phyloP scores from a whole-genome alignment of 30 jellyfish, hydroid and myxozoan species.

The Pseudorhiza aurosa region DNA sequence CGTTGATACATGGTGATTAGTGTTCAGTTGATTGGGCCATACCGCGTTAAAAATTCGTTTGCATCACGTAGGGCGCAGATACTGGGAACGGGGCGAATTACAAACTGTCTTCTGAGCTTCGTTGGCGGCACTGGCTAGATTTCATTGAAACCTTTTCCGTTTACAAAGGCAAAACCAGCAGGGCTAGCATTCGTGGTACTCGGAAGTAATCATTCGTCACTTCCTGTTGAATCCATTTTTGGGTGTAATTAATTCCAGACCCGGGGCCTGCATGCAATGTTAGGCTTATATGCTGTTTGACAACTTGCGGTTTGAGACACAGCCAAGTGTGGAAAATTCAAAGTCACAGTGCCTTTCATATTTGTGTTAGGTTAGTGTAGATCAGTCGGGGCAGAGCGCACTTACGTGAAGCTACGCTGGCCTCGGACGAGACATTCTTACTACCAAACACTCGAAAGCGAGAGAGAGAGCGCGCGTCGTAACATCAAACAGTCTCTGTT shows the following conservation, averaged over 20 bases:
- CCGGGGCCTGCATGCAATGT: conserved; percentile 76
- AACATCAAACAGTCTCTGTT: not conserved
- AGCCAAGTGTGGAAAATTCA: conserved; percentile 82
- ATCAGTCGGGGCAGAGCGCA: conserved; percentile 83
- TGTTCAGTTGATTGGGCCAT: too few relatives aligned
- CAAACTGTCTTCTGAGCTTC: too few relatives aligned
- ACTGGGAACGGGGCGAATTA: too few relatives aligned
- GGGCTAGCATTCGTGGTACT: conserved; percentile 28
- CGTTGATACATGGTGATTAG: too few relatives aligned
- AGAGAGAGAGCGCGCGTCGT: not conserved
- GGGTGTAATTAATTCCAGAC: conserved; percentile 77
- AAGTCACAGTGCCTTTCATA: conserved; percentile 45
- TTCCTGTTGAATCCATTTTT: conserved; percentile 70
- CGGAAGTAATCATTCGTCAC: conserved; percentile 78
- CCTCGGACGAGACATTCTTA: conserved; percentile 54
- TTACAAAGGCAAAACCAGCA: not conserved
- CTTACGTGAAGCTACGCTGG: conserved; percentile 63
- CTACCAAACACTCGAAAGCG: conserved; percentile 1
- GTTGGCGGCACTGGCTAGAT: too few relatives aligned
- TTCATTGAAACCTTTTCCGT: too few relatives aligned
- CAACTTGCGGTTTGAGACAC: conserved; percentile 83
- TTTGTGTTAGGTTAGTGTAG: conserved; percentile 59
- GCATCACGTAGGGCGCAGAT: too few relatives aligned
- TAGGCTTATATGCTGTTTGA: conserved; percentile 68
- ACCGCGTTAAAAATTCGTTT: too few relatives aligned